These are phyloP conservation scores for Caradrina kadenii DNA, from an alignment of 2,888 invertebrate genomes.

Conservation along the genomic window DNA sequence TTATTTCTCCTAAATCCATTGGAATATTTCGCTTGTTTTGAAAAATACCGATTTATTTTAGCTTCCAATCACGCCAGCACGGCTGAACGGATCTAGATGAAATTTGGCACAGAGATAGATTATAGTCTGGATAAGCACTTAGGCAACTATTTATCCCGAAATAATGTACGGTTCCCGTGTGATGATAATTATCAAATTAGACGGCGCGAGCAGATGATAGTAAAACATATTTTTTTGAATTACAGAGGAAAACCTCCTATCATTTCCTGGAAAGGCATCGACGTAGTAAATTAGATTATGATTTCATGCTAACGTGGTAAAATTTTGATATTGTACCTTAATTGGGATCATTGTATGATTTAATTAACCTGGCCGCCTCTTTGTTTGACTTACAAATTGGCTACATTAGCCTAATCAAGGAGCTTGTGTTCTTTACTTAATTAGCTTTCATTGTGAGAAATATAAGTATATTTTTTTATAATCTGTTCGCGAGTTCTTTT, in stretches of 20 bases:
- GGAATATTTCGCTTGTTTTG: neutral
- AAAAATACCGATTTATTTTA: neutral
- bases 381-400: conserved; percentile 20
- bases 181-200: too few species aligned
- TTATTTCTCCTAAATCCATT: neutral
- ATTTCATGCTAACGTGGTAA: conserved; percentile 15
- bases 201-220: too few species aligned
- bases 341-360: conserved; percentile 37
- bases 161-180: too few species aligned
- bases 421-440: neutral
- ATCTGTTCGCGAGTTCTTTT: too few species aligned
- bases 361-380: conserved; percentile 13
- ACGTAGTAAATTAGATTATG: conserved; percentile 12
- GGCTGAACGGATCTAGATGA: too few species aligned
- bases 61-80: neutral
- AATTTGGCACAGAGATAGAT: too few species aligned
- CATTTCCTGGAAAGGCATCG: neutral
- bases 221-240: neutral
- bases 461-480: too few species aligned
- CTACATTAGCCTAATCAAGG: neutral
- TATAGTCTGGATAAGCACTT: too few species aligned
- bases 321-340: conserved; percentile 2
- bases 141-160: too few species aligned
- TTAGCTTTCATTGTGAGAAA: neutral
- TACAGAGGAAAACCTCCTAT: neutral